These are phyloP conservation scores for Taurulus bubalis DNA, from an alignment of 2,113 vertebrate genomes.

Conservation along the genomic window DNA sequence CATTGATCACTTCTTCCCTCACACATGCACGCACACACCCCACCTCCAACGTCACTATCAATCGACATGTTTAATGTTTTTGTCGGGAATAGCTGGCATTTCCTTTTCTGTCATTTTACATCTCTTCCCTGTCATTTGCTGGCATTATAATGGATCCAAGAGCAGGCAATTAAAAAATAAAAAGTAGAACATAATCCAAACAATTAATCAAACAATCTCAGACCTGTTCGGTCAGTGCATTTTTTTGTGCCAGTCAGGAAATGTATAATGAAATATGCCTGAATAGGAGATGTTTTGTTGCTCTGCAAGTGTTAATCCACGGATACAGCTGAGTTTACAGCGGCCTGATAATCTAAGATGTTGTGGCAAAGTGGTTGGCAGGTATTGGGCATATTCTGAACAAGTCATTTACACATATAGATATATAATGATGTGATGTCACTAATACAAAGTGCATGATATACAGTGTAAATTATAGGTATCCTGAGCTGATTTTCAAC, in stretches of 20 bases:
- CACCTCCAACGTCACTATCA: slow-evolving; percentile 82
- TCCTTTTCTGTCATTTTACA: slow-evolving; percentile 71
- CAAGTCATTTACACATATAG: neutral
- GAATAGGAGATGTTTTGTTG: slow-evolving; percentile 5
- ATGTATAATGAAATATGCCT: slow-evolving; percentile 3
- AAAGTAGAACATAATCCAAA: slow-evolving; percentile 41
- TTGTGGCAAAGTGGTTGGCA: slow-evolving; percentile 20
- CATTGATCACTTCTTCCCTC: slow-evolving; percentile 86
- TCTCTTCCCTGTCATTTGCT: slow-evolving; percentile 56
- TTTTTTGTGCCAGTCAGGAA: slow-evolving; percentile 2
- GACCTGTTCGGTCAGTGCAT: neutral
- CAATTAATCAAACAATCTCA: slow-evolving; percentile 47
- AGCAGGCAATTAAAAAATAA: slow-evolving; percentile 23
- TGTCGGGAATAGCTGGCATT: slow-evolving; percentile 74
- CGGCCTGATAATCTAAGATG: slow-evolving; percentile 15
- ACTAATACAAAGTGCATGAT: neutral
- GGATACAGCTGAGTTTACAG: slow-evolving; percentile 32
- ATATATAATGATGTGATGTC: neutral
- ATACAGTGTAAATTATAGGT: neutral
- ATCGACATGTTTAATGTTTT: slow-evolving; percentile 82
- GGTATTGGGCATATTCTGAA: neutral
- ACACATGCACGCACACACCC: slow-evolving; percentile 83
- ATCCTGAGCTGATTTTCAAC: neutral
- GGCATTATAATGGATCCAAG: slow-evolving; percentile 49
- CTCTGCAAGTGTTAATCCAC: slow-evolving; percentile 18